A percentile compares a stretch with the other conserved stretches of the same genome.
Evolutionary conservation across 2,113 vertebrate species (phyloP).

Genomic region (Dicentrarchus labrax): DNA sequence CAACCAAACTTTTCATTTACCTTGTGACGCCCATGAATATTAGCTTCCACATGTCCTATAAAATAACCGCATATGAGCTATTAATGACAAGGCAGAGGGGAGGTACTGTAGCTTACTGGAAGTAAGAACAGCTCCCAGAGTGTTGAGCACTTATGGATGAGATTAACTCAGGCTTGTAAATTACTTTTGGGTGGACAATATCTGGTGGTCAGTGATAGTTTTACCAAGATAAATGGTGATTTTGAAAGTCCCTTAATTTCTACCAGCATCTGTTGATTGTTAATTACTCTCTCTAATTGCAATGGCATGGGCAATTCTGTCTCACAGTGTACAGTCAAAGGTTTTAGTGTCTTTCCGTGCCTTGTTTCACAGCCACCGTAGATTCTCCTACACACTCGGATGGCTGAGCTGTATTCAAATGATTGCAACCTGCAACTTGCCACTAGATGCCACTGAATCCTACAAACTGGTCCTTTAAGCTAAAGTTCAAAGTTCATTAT

Average conservation of each 20-base stretch:
- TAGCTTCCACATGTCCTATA: constrained; percentile 42
- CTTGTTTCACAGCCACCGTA: too few species aligned
- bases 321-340: neutral
- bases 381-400: too few species aligned
- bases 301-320: neutral
- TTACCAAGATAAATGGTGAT: neutral
- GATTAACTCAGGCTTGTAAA: constrained; percentile 5
- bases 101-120: neutral
- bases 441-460: too few species aligned
- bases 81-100: constrained; percentile 7
- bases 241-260: neutral
- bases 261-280: constrained; percentile 1
- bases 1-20: constrained; percentile 61
- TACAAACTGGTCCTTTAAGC: neutral
- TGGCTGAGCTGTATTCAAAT: too few species aligned
- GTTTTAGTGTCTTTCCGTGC: neutral
- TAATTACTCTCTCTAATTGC: neutral
- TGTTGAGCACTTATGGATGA: neutral
- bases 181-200: neutral
- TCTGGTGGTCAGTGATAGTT: neutral
- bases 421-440: too few species aligned
- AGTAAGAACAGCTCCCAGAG: neutral
- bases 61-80: constrained; percentile 27
- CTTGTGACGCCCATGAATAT: constrained; percentile 21
- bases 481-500: neutral